Percentiles rank a stretch among this genome's conserved stretches.
These are phyloP conservation scores for Isoperla grammatica DNA, from an alignment of 2,888 invertebrate genomes.

Conservation along the genomic window DNA sequence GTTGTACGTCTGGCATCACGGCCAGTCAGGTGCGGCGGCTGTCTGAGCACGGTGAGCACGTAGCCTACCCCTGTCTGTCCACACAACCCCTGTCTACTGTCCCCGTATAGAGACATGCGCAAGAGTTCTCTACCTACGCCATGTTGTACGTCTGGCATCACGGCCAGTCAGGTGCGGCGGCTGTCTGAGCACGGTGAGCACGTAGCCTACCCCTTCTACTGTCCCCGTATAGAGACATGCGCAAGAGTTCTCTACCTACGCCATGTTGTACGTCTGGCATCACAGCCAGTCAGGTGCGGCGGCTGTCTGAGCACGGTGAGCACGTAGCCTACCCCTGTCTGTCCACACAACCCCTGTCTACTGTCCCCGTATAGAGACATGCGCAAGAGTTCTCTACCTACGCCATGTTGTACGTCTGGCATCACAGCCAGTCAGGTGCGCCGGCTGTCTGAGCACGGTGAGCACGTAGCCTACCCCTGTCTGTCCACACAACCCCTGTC, in stretches of 20 bases:
- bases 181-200: too few species aligned
- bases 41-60: constrained; percentile 66
- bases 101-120: constrained; percentile 54
- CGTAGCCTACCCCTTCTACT: constrained; percentile 45
- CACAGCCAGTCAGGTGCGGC: constrained; percentile 58
- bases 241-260: constrained; percentile 75
- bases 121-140: constrained; percentile 82
- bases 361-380: constrained; percentile 61
- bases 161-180: constrained; percentile 64
- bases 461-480: constrained; percentile 40
- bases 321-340: neutral
- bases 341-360: constrained; percentile 62
- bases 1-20: constrained; percentile 78
- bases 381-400: constrained; percentile 71
- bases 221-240: constrained; percentile 57
- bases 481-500: neutral
- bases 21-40: constrained; percentile 61
- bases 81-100: constrained; percentile 59
- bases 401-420: constrained; percentile 77
- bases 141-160: constrained; percentile 68
- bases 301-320: constrained; percentile 69
- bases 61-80: neutral
- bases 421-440: constrained; percentile 65
- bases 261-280: constrained; percentile 80
- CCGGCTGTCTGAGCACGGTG: constrained; percentile 71